A percentile compares a stretch with the other conserved stretches of the same genome.
These are phyloP conservation scores for Sclerodermus sp. DNA, from an alignment of 2,888 invertebrate genomes.

Conservation along the genomic window DNA sequence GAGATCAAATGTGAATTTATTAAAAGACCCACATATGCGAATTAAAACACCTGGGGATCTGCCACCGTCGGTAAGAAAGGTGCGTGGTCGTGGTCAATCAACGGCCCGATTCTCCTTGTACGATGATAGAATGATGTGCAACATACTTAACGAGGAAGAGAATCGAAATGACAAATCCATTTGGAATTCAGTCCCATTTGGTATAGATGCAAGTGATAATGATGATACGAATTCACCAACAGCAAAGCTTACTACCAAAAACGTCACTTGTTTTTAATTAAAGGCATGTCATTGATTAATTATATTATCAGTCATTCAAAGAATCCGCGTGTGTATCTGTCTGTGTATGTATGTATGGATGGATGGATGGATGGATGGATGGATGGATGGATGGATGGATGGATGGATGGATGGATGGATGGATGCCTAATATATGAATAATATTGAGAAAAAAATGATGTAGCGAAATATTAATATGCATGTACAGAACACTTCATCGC, in stretches of 20 bases:
- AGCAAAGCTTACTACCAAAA: conserved; percentile 35
- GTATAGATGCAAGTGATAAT: conserved; percentile 45
- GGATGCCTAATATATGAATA: too few relatives aligned
- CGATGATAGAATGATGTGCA: conserved; percentile 86
- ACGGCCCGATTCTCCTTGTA: conserved; percentile 77
- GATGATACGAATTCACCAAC: conserved; percentile 31
- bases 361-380: too few relatives aligned
- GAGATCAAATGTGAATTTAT: conserved; percentile 66
- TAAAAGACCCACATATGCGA: conserved; percentile 75
- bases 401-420: too few relatives aligned
- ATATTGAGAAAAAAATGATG: too few relatives aligned
- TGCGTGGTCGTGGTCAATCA: conserved; percentile 68
- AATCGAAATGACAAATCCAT: conserved; percentile 39
- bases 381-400: too few relatives aligned
- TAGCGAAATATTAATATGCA: too few relatives aligned
- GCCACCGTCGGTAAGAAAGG: conserved; percentile 75
- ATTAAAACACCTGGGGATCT: conserved; percentile 83
- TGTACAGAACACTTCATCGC: too few relatives aligned
- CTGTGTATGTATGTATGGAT: too few relatives aligned
- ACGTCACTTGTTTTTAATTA: conserved; percentile 49
- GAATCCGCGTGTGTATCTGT: too few relatives aligned
- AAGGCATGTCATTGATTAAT: too few relatives aligned
- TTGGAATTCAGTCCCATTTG: conserved; percentile 51
- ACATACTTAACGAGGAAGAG: conserved; percentile 57
- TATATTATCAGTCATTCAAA: too few relatives aligned